Base-by-base conservation (phyloP, 2,888 invertebrate species). In the Eristalinus sepulchralis region DNA sequence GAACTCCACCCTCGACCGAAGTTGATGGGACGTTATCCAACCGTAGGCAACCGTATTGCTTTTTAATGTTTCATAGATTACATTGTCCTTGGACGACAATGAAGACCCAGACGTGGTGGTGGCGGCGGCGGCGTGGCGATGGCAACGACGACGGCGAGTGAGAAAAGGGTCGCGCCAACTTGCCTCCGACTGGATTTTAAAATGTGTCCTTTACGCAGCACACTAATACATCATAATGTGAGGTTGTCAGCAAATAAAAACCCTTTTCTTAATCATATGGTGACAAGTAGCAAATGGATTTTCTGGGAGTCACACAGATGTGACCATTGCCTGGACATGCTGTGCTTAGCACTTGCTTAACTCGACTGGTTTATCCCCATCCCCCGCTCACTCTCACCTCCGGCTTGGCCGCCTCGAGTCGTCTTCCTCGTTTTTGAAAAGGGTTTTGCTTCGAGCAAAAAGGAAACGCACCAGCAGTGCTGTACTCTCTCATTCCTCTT, bases 261-360 rank as follows among this genome's bases (percentile, higher is more conserved):
- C 89, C 89, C 89, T 89, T 89, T 89, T 89, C 89, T 89, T 89
- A 89, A 89, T 89, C 89, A 89, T 89, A 89, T 88, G 89, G 89
- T 88, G 89, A 89, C 89, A 89, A 89, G 88, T 88, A 88, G 89
- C 88, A 89, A 89, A 89, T 89, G 89, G 89, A 89, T 89, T 88
- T 89, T 89, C 88, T 88, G 88, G 89, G 88, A 89, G 88, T 88
- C 85, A 88, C 80, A 80, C 86, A 86, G 86, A 86, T 86, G 86
- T 86, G 86, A 86, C 86, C 86, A 86, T 79, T 17, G 78, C 66
- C 78, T 75, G 75, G 81, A 81, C 81, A 81, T 75, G 81, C 73
- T 83, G 86, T 83, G 83, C 83, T 86, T 83, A 86, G 78, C 86
- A 85, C 85, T 85, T 85, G 85, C 85, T 85, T 85, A 85, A 82